These are phyloP conservation scores for Alaudala cheleensis DNA, from an alignment of 2,113 vertebrate species.

Conservation along the genomic window DNA sequence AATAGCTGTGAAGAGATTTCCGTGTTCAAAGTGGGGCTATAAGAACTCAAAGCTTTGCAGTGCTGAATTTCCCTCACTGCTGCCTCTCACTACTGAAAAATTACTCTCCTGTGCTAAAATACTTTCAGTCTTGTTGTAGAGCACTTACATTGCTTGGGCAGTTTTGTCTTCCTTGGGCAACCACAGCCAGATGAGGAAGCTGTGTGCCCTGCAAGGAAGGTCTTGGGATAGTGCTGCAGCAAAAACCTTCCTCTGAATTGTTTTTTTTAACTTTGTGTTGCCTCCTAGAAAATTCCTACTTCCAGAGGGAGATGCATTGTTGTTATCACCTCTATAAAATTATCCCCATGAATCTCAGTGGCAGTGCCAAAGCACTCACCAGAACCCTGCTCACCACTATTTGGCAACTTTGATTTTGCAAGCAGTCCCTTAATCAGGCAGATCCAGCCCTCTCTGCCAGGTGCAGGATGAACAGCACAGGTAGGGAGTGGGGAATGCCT, in stretches of 20 bases:
- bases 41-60: neutral
- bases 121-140: neutral
- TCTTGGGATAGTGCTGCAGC: fast-evolving
- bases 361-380: neutral
- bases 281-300: neutral
- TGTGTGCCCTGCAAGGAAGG: neutral
- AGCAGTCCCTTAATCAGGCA: neutral
- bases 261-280: neutral
- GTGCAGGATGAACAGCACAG: neutral
- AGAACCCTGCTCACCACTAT: neutral
- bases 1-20: neutral
- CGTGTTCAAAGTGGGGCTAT: neutral
- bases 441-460: neutral
- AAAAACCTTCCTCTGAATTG: neutral
- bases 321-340: neutral
- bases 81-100: neutral
- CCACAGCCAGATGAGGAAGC: neutral
- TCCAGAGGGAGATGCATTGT: neutral
- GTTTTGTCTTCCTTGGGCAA: neutral
- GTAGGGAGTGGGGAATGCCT: neutral
- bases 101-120: neutral
- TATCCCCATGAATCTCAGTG: neutral
- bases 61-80: neutral
- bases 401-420: neutral
- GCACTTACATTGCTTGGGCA: neutral